These are phyloP conservation scores for Neodiprion virginianus DNA, from an alignment of 1,140 invertebrate species.

Conservation along the genomic window DNA sequence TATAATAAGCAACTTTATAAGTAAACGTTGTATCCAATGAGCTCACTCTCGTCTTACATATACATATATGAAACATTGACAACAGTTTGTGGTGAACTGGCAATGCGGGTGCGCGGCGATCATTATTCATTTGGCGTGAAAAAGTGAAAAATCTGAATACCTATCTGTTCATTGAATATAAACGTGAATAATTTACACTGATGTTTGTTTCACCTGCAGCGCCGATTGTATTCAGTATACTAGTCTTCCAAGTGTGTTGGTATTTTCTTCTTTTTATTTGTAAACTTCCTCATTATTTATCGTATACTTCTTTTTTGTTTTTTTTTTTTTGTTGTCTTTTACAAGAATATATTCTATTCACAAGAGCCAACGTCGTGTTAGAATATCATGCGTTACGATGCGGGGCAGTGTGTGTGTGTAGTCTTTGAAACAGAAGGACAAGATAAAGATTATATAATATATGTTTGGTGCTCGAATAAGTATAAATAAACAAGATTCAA, in stretches of 20 bases:
- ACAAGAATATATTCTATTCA: neutral
- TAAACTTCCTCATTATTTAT: neutral
- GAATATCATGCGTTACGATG: neutral
- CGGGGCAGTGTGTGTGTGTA: neutral
- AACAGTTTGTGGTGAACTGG: neutral
- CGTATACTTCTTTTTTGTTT: neutral
- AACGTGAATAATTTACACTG: too few species aligned
- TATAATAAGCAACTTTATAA: constrained; percentile 33
- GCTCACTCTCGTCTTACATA: neutral
- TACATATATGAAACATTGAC: neutral
- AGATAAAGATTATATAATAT: constrained; percentile 18
- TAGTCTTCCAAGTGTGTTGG: constrained; percentile 16
- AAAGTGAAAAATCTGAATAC: too few species aligned
- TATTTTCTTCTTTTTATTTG: constrained; percentile 21
- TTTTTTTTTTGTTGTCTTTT: neutral
- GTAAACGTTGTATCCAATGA: neutral
- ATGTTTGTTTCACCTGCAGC: too few species aligned
- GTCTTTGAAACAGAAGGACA: constrained; percentile 12
- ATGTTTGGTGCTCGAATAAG: constrained; percentile 19
- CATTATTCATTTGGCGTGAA: too few species aligned
- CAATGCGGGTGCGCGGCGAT: too few species aligned
- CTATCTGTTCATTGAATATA: too few species aligned
- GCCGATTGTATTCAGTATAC: neutral
- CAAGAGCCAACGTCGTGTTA: neutral
- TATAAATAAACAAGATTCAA: constrained; percentile 23